These are phyloP conservation scores for Plagodis dolabraria DNA, from an alignment of 2,888 invertebrate genomes.

Conservation along the genomic window DNA sequence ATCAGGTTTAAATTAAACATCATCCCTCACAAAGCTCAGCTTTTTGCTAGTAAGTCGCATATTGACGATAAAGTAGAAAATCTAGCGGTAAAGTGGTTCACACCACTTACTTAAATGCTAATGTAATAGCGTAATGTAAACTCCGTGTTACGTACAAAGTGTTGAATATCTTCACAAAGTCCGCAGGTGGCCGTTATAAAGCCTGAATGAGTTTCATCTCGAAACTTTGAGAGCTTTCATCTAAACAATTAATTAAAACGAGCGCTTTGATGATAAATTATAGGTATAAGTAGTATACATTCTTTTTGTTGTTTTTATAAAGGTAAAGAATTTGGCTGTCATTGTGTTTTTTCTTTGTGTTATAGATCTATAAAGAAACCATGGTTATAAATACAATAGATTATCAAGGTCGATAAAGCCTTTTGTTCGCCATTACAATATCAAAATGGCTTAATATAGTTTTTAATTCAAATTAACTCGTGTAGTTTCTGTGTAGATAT, in stretches of 20 bases:
- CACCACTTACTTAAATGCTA: slow-evolving; percentile 16
- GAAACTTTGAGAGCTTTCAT: slow-evolving; percentile 29
- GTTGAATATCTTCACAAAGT: slow-evolving; percentile 31
- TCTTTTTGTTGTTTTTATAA: slow-evolving; percentile 14
- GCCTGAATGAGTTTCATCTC: slow-evolving; percentile 24
- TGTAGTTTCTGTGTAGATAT: too few species aligned
- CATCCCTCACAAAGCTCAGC: too few species aligned
- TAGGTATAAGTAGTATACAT: slow-evolving; percentile 9
- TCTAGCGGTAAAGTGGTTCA: background rate
- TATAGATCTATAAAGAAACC: too few species aligned
- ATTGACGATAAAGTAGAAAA: too few species aligned
- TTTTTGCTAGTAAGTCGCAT: too few species aligned
- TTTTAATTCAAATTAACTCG: too few species aligned
- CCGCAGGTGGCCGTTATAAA: slow-evolving; percentile 27
- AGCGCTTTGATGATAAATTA: slow-evolving; percentile 24
- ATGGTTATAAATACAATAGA: too few species aligned
- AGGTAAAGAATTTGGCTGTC: background rate
- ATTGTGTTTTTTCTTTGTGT: too few species aligned
- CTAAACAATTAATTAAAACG: slow-evolving; percentile 31
- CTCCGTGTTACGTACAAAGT: slow-evolving; percentile 21
- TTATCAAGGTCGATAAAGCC: too few species aligned
- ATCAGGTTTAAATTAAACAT: too few species aligned
- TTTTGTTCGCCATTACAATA: too few species aligned
- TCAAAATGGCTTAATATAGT: too few species aligned
- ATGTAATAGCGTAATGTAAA: slow-evolving; percentile 25